Evolutionary conservation across 2,888 invertebrate species (phyloP).

Genomic region (Stegana nigrithorax): DNA sequence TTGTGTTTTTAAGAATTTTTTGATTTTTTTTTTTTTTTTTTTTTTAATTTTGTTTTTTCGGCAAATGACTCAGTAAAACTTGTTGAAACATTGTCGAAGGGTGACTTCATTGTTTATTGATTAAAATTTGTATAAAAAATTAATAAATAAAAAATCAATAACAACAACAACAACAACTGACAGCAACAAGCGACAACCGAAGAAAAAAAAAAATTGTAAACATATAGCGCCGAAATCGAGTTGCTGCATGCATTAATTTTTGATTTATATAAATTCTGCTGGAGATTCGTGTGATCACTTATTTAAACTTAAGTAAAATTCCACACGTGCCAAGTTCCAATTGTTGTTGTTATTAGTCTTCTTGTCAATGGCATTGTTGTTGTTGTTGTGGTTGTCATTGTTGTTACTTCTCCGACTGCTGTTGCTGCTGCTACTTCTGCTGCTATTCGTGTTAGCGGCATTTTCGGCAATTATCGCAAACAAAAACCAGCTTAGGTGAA

Average conservation of each 20-base stretch:
- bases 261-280: conserved; percentile 22
- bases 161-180: background rate
- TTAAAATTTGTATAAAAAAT: background rate
- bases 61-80: conserved; percentile 5
- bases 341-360: background rate
- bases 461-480: conserved; percentile 43
- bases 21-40: background rate
- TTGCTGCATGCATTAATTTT: background rate
- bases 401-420: conserved; percentile 6
- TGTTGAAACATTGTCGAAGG: background rate
- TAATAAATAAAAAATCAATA: background rate
- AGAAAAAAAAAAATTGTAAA: background rate
- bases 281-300: no score
- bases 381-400: conserved; percentile 16
- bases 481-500: conserved; percentile 30
- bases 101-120: conserved; percentile 17
- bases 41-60: background rate
- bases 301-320: no score
- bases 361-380: conserved; percentile 33
- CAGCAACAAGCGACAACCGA: no score
- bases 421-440: conserved; percentile 21
- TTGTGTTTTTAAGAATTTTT: background rate
- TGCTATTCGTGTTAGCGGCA: no score
- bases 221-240: conserved; percentile 7
- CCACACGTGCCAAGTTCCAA: conserved; percentile 45